Base-by-base conservation (phyloP, 2,888 invertebrate species). In the Drosophila bunnanda region DNA sequence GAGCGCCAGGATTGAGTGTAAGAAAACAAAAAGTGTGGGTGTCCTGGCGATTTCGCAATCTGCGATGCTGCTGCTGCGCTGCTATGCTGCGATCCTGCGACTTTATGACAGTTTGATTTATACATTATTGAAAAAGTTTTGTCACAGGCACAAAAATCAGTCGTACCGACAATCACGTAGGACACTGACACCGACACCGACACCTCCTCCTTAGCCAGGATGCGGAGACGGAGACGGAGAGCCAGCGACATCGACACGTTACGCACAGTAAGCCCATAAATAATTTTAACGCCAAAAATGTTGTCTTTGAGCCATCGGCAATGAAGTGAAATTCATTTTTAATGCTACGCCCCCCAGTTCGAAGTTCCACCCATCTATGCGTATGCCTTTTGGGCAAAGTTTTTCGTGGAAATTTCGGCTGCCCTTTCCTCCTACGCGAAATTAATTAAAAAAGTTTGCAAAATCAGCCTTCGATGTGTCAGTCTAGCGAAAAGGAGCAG, bases 71-170 rank as follows among this genome's bases (percentile, higher is more conserved):
- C 39, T 39, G 43, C 43, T 6, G 13, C 4, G 10, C 39, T 17
- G 39, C 39, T 38, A 41, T 43, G 9, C 56, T 71, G 71, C 52
- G 53, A 72, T 50, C 50, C 65, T 57, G 79, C 77, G 82, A 88
- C 84, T 87, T 90, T 90, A 86, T 91, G 91, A 90, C 91, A 90
- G 88, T 91, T 90, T 91, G 91, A 91, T 91, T 91, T 91, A 91
- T 91, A 89, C 85, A 90, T 90, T 85, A 88, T 88, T 85, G 86
- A 82, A 90, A 90, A 90, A 85, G 82, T 72, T 85, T 80, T 76
- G 74, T 77, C 78, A 69, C 53, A 68, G 75, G 61, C 71, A 68
- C 46, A 81, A 70, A 75, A 79, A 81, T 81, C 78, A 88, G 80
- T 84, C 71, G 50, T 50, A 66, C 61, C 67, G 67, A 84, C 65